Evolutionary conservation across 2,888 invertebrate species (phyloP).

Genomic region (Crepidodera aurea): DNA sequence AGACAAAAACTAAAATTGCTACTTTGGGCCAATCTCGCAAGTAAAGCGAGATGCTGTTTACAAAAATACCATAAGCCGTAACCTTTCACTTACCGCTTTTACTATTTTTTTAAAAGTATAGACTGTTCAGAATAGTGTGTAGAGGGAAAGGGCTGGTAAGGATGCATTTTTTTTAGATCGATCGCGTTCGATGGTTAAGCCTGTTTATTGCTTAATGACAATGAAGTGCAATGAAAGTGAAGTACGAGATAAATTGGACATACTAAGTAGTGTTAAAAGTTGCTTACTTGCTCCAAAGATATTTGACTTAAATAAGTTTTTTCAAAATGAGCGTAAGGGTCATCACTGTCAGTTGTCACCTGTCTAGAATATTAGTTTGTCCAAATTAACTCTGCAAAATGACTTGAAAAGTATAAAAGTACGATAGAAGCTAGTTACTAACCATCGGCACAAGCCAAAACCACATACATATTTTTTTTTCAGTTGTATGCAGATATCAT

Average conservation of each 20-base stretch:
- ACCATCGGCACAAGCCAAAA: conserved; percentile 40
- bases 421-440: conserved; percentile 25
- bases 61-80: not conserved
- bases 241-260: conserved; percentile 23
- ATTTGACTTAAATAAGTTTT: too few relatives aligned
- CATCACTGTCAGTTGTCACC: too few relatives aligned
- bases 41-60: not conserved
- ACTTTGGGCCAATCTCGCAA: too few relatives aligned
- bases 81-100: conserved; percentile 11
- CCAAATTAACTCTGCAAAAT: conserved; percentile 41
- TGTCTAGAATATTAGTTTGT: too few relatives aligned
- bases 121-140: conserved; percentile 51
- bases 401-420: conserved; percentile 14
- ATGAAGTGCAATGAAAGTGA: conserved; percentile 37
- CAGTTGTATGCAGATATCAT: not conserved
- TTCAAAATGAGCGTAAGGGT: too few relatives aligned
- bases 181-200: conserved; percentile 28
- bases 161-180: conserved; percentile 15
- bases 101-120: conserved; percentile 23
- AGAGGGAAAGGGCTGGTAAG: conserved; percentile 40
- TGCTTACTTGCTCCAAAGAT: too few relatives aligned
- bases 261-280: too few relatives aligned
- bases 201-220: conserved; percentile 43
- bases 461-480: conserved; percentile 28
- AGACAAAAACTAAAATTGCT: too few relatives aligned